These are phyloP conservation scores for Dilophus febrilis DNA, from an alignment of 2,888 invertebrate genomes.

Conservation along the genomic window DNA sequence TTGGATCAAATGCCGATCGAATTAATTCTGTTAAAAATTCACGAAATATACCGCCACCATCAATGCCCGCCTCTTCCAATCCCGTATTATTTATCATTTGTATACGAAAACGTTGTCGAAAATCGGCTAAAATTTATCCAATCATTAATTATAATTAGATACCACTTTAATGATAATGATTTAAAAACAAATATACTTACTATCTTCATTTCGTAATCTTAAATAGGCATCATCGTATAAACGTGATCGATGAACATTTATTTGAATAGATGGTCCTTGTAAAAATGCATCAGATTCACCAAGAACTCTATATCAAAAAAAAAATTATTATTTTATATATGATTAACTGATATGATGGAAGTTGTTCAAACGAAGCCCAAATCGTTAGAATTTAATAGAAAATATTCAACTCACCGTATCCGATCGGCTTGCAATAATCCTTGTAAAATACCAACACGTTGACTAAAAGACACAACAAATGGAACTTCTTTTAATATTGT, in stretches of 20 bases:
- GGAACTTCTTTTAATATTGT: constrained; percentile 84
- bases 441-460: constrained; percentile 72
- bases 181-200: constrained; percentile 31
- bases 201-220: constrained; percentile 76
- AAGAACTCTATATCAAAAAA: constrained; percentile 35
- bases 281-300: constrained; percentile 57
- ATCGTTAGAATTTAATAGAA: too few relatives aligned
- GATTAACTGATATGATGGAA: too few relatives aligned
- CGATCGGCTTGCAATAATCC: constrained; percentile 39
- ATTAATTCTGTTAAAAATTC: constrained; percentile 89
- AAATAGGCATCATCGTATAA: constrained; percentile 98
- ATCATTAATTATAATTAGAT: not conserved
- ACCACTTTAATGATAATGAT: not conserved
- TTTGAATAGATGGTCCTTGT: constrained; percentile 55
- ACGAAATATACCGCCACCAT: constrained; percentile 91
- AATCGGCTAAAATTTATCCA: constrained; percentile 49
- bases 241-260: constrained; percentile 71
- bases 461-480: constrained; percentile 83
- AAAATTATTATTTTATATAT: too few relatives aligned
- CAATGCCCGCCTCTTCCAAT: constrained; percentile 88
- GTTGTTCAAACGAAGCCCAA: too few relatives aligned
- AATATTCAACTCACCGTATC: constrained; percentile 16
- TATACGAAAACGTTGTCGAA: constrained; percentile 71
- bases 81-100: constrained; percentile 83
- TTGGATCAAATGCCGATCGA: constrained; percentile 92